Conservation (phyloP, 37 sponge, comb jelly and placozoan genomes). For the Aphrocallistes beatrix region DNA sequence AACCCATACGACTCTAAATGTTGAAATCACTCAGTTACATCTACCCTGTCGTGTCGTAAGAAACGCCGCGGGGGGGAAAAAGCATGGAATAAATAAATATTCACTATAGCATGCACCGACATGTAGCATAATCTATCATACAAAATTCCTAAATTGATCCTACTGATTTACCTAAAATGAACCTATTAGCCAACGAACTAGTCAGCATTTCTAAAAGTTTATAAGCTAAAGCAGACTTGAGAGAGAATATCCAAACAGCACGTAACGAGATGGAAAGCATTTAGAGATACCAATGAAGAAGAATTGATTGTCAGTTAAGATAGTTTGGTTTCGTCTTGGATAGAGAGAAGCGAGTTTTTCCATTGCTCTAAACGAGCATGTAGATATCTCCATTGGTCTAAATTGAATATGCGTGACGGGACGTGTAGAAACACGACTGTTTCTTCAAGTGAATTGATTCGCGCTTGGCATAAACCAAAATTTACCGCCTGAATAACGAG, state of each 20-base stretch:
- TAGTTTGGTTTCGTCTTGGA: neutral
- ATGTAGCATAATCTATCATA: no score
- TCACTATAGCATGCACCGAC: no score
- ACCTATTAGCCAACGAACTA: neutral
- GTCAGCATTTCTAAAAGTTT: conserved; percentile 4
- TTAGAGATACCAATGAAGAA: no score
- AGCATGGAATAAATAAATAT: no score
- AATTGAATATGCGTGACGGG: neutral
- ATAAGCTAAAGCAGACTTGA: neutral
- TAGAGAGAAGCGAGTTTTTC: neutral
- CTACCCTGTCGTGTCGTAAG: no score
- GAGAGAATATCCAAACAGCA: neutral
- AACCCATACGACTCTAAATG: no score
- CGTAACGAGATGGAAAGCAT: neutral
- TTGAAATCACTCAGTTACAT: no score
- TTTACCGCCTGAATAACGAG: neutral
- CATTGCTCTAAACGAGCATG: neutral
- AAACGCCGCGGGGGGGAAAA: no score
- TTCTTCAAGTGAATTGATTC: neutral
- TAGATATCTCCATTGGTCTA: conserved; percentile 14
- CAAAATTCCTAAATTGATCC: no score
- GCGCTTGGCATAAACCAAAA: neutral
- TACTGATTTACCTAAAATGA: conserved; percentile 9
- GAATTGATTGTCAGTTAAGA: neutral
- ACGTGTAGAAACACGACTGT: neutral